Evolutionary conservation across 2,797 vertebrate genomes (phyloP).

Genomic region (Myotis planiceps): DNA sequence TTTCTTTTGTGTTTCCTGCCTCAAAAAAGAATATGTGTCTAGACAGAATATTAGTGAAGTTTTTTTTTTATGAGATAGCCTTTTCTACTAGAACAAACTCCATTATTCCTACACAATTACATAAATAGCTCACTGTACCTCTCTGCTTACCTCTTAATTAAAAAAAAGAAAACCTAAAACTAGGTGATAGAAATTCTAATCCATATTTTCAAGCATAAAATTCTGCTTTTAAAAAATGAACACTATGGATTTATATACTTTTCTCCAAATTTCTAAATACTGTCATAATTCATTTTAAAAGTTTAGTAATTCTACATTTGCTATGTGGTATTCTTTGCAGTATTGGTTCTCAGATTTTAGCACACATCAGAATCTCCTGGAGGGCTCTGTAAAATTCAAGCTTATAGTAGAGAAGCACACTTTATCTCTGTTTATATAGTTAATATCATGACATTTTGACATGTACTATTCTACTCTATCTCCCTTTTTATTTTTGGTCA

Average conservation of each 20-base stretch:
- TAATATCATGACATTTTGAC: background rate
- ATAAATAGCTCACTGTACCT: constrained; percentile 39
- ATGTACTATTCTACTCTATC: background rate
- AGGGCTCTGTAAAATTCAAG: background rate
- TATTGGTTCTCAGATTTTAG: background rate
- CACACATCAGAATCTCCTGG: background rate
- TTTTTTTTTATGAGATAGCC: constrained; percentile 20
- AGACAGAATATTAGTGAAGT: constrained; percentile 57
- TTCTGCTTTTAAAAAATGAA: background rate
- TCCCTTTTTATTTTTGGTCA: background rate
- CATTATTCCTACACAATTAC: constrained; percentile 45
- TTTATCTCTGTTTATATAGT: constrained; percentile 54
- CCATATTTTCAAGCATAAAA: constrained; percentile 43
- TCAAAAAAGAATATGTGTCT: constrained; percentile 66
- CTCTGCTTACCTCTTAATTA: constrained; percentile 18
- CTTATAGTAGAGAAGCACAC: constrained; percentile 47
- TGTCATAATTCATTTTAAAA: constrained; percentile 70
- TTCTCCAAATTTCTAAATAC: constrained; percentile 73
- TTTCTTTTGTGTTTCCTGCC: constrained; percentile 71
- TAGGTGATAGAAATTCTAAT: constrained; percentile 48
- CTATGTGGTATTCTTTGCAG: constrained; percentile 57
- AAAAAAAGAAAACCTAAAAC: constrained; percentile 60
- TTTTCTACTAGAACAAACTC: constrained; percentile 63
- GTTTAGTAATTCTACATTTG: constrained; percentile 74
- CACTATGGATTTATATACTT: background rate